These are phyloP conservation scores for Lysandra coridon DNA, from an alignment of 2,888 invertebrate species.

Conservation along the genomic window DNA sequence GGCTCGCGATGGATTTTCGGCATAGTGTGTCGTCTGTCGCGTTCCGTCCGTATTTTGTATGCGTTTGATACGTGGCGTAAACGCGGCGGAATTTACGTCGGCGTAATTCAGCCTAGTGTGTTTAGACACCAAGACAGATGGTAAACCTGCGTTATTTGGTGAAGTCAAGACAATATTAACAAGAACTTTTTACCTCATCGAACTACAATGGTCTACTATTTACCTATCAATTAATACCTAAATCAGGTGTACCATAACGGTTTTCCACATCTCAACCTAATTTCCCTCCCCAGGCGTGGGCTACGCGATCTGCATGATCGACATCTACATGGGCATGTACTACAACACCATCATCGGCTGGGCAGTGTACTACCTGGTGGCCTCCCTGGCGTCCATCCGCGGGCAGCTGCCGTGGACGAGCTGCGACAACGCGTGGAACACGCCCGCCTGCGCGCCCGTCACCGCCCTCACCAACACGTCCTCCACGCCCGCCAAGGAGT, in stretches of 20 bases:
- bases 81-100: too few relatives aligned
- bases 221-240: neutral
- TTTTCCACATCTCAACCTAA: neutral
- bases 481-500: slow-evolving; percentile 92
- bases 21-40: too few relatives aligned
- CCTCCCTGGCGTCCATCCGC: slow-evolving; percentile 90
- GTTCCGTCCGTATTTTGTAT: too few relatives aligned
- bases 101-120: too few relatives aligned
- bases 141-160: neutral
- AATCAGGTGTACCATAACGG: neutral
- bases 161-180: neutral
- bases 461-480: slow-evolving; percentile 78
- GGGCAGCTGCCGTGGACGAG: slow-evolving; percentile 92
- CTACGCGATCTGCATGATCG: slow-evolving; percentile 97
- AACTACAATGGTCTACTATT: too few relatives aligned
- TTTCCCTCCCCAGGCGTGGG: slow-evolving; percentile 87
- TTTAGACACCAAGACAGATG: too few relatives aligned
- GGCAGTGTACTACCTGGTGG: slow-evolving; percentile 94
- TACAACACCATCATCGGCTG: slow-evolving; percentile 98
- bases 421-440: slow-evolving; percentile 94
- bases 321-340: slow-evolving; percentile 97
- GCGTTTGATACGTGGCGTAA: too few relatives aligned
- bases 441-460: slow-evolving; percentile 85
- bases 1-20: too few relatives aligned
- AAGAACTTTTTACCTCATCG: too few relatives aligned